Evolutionary conservation across 2,113 vertebrate species (phyloP), one percentile per base, ranked within the genome.

Genomic region (Sturnira hondurensis): DNA sequence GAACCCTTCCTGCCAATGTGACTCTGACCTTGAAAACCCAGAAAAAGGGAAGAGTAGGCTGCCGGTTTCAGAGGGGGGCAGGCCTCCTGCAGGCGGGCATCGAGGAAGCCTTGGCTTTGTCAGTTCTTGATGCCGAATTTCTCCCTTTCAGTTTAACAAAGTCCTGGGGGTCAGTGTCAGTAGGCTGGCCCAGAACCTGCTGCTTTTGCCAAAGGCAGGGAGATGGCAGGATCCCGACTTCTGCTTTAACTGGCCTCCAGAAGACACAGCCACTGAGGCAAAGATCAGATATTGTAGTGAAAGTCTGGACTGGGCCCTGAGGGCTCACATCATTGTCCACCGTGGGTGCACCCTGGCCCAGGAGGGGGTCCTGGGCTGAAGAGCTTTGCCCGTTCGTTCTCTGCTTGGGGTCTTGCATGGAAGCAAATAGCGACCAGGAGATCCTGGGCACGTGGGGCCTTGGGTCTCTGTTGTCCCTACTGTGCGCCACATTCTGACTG

Each of bases 1-100:
- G 96, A 74, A 17, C 71, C 54, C 86, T 97, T 93, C 77, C 33
- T 43, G 88, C 91, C 88, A 93, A 93, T 87, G 95, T 88, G 63
- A 94, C 80, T 43, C 77, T 96, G 98, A 98, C 98, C 98, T 98
- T 98, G 98, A 93, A 97, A 97, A 89, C 96, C 65, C 94, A 96
- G 97, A 89, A 87, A 94, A 98, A 96, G 92, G 89, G 94, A 94
- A 95, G 94, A 97, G 95, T 96, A 96, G 91, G 95, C 94, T 94
- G 67, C 52, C 47, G 83, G 95, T 97, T 98, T 98, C 97, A 98
- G 97, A 98, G 95, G 93, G 93, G 96, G 97, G 96, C 97, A 98
- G 95, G 78, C 93, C 92, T 97, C 98, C 86, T 0, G 85, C 96
- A 82, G 43, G 77, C n/a, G 61, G 89, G 96, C 96, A 96, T 91